Conservation (phyloP, 2,113 vertebrate genomes). For the Microtus pennsylvanicus region DNA sequence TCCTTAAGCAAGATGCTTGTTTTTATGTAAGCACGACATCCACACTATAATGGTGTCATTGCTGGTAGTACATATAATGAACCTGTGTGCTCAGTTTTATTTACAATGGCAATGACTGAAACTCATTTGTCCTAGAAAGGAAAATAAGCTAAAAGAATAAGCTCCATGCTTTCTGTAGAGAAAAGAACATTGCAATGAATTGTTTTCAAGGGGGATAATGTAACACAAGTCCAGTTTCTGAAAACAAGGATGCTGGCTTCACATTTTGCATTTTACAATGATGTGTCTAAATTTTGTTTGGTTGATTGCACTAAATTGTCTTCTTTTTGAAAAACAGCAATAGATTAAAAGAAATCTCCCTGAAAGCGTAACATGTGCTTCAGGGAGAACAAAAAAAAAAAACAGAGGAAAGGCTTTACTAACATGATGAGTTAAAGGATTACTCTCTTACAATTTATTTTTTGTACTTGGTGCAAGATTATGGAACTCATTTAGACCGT, state of each 20-base stretch:
- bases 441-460: not conserved
- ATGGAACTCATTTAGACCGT: slow-evolving; percentile 35
- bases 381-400: not conserved
- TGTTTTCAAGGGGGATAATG: slow-evolving; percentile 46
- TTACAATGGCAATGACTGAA: slow-evolving; percentile 57
- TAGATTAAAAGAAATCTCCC: slow-evolving; percentile 67
- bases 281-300: slow-evolving; percentile 67
- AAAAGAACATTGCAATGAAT: slow-evolving; percentile 8
- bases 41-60: not conserved
- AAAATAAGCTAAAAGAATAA: slow-evolving; percentile 60
- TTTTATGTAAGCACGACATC: slow-evolving; percentile 50
- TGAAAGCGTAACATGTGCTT: slow-evolving; percentile 37
- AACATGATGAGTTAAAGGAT: slow-evolving; percentile 14
- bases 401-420: slow-evolving; percentile 25
- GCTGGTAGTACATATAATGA: not conserved
- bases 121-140: slow-evolving; percentile 35
- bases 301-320: slow-evolving; percentile 67
- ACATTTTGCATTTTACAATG: slow-evolving; percentile 68
- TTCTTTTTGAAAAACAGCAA: slow-evolving; percentile 57
- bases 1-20: not conserved
- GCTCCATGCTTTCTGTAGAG: slow-evolving; percentile 1
- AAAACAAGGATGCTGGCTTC: slow-evolving; percentile 46
- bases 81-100: not conserved
- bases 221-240: slow-evolving; percentile 57
- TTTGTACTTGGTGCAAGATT: not conserved